phyloP scores from a whole-genome alignment of 2,888 invertebrate genomes.

The Fragum whitleyi region DNA sequence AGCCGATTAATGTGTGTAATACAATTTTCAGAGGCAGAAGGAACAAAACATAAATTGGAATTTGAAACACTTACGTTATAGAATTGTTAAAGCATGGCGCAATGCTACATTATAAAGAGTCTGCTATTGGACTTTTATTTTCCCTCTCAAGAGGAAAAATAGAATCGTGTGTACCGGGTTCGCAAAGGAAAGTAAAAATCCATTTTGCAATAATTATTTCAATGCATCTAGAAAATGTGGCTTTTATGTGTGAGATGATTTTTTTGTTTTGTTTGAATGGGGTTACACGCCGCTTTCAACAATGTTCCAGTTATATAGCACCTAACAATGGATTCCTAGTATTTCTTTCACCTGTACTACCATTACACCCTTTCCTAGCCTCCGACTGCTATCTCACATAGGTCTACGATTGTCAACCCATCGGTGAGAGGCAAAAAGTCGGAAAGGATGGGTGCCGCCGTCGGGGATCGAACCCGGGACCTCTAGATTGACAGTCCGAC shows the following conservation, averaged over 20 bases:
- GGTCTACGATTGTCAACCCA: too few relatives aligned
- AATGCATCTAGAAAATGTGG: conserved; percentile 92
- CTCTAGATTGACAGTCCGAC: too few relatives aligned
- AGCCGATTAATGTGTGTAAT: conserved; percentile 88
- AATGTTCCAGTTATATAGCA: too few relatives aligned
- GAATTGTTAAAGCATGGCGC: conserved; percentile 68
- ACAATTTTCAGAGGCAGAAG: conserved; percentile 90
- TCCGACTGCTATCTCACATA: too few relatives aligned
- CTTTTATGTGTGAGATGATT: conserved; percentile 93
- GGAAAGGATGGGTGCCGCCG: too few relatives aligned
- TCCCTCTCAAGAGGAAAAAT: conserved; percentile 72
- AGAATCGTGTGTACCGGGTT: conserved; percentile 85
- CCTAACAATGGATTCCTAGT: too few relatives aligned
- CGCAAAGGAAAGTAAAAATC: conserved; percentile 91
- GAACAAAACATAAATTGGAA: conserved; percentile 94
- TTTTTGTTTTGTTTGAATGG: too few relatives aligned
- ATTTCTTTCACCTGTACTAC: too few relatives aligned
- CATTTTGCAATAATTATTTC: conserved; percentile 94
- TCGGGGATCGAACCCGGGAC: too few relatives aligned
- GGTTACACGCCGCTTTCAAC: too few relatives aligned
- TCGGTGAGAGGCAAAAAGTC: too few relatives aligned
- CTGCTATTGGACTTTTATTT: conserved; percentile 63
- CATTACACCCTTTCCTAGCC: too few relatives aligned
- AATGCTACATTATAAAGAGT: conserved; percentile 80
- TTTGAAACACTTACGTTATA: conserved; percentile 88